Conservation (phyloP, 2,113 vertebrate species). For the Oreochromis tanganicae region DNA sequence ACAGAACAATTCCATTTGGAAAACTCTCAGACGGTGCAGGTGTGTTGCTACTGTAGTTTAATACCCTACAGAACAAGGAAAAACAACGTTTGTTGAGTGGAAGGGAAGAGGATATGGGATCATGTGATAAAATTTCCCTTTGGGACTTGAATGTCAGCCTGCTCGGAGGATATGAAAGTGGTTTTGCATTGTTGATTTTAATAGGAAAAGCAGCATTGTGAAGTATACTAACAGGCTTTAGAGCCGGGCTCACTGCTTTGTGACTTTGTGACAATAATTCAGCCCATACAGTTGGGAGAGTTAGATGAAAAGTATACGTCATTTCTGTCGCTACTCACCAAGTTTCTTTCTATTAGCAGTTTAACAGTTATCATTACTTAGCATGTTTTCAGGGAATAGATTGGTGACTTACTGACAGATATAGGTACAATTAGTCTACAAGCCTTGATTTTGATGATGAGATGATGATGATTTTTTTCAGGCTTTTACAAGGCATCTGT, state of each 20-base stretch:
- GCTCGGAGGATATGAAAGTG: conserved; percentile 2
- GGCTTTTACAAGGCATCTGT: background rate
- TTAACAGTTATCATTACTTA: background rate
- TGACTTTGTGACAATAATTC: background rate
- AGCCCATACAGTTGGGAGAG: background rate
- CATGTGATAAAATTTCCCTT: background rate
- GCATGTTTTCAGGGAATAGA: background rate
- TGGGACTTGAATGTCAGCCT: background rate
- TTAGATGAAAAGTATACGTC: background rate
- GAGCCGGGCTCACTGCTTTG: background rate
- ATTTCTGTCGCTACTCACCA: background rate
- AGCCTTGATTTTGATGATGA: background rate
- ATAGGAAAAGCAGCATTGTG: background rate
- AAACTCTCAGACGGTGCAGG: background rate
- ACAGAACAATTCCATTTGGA: conserved; percentile 12
- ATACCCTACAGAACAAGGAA: background rate
- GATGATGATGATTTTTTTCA: background rate
- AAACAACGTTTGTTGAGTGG: background rate
- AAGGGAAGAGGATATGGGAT: background rate
- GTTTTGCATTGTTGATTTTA: conserved; percentile 38
- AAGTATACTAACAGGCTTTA: background rate
- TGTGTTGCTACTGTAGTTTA: background rate
- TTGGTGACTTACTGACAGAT: background rate
- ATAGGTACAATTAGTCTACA: background rate
- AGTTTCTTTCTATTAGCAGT: background rate